Conservation (phyloP, 2,113 vertebrate genomes). For the Glaucidium brasilianum region DNA sequence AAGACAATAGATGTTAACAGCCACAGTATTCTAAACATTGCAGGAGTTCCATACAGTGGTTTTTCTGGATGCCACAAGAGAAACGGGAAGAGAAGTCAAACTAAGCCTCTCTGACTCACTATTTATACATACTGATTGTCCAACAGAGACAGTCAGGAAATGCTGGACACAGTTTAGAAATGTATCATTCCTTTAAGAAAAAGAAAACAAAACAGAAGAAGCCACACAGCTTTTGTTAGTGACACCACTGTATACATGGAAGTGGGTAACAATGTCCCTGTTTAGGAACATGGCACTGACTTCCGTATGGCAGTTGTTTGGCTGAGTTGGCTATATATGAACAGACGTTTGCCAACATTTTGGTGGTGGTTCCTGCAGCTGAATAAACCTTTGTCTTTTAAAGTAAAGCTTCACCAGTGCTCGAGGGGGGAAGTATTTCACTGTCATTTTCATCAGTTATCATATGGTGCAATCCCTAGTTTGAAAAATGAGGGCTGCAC, state of each 20-base stretch:
- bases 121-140: background rate
- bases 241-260: background rate
- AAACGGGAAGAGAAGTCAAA: background rate
- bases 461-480: background rate
- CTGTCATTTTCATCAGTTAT: background rate
- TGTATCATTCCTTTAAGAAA: background rate
- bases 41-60: background rate
- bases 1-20: background rate
- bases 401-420: background rate
- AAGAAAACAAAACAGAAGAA: background rate
- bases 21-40: background rate
- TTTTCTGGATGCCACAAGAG: background rate
- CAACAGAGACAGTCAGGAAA: background rate
- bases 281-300: accelerated
- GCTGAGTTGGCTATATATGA: background rate
- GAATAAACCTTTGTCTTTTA: background rate
- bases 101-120: background rate
- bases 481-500: background rate
- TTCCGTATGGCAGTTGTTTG: background rate
- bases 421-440: background rate
- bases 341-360: background rate
- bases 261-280: background rate
- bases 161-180: background rate
- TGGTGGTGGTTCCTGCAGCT: background rate
- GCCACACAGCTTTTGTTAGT: background rate